Conservation (phyloP, 2,797 vertebrate genomes). For the Halcyon badia region DNA sequence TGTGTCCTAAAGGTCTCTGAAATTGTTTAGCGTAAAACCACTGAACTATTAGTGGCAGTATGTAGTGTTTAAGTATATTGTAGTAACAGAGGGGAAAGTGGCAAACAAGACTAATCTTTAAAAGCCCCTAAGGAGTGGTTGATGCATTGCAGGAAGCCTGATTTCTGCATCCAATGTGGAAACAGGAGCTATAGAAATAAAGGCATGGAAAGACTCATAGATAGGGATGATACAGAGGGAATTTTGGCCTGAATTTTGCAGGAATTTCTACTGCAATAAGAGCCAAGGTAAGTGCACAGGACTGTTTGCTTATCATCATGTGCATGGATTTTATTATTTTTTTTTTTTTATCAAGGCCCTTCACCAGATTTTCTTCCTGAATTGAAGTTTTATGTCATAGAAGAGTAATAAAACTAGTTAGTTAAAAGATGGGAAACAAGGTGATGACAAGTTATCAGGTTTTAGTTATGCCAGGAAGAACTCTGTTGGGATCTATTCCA, state of each 20-base stretch:
- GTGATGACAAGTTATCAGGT: not conserved
- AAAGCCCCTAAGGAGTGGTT: fast-evolving
- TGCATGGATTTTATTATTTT: not conserved
- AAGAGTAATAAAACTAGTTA: not conserved
- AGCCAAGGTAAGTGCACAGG: not conserved
- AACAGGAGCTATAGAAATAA: not conserved
- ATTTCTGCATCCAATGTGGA: fast-evolving
- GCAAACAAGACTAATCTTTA: not conserved
- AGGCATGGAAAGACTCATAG: not conserved
- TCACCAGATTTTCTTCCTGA: not conserved
- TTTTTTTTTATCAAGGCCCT: not conserved
- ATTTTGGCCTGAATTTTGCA: not conserved
- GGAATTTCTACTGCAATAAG: not conserved
- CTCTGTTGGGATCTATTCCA: not conserved
- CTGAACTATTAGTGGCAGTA: not conserved
- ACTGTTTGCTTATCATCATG: fast-evolving
- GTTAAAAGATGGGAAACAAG: not conserved
- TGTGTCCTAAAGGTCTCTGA: not conserved
- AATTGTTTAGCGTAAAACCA: not conserved
- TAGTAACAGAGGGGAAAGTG: not conserved
- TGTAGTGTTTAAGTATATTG: not conserved
- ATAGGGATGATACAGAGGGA: not conserved
- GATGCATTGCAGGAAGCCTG: not conserved
- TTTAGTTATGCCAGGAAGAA: not conserved
- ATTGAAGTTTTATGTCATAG: not conserved